These are phyloP conservation scores for Columba janthina DNA, from an alignment of 2,113 vertebrate species.

Conservation along the genomic window DNA sequence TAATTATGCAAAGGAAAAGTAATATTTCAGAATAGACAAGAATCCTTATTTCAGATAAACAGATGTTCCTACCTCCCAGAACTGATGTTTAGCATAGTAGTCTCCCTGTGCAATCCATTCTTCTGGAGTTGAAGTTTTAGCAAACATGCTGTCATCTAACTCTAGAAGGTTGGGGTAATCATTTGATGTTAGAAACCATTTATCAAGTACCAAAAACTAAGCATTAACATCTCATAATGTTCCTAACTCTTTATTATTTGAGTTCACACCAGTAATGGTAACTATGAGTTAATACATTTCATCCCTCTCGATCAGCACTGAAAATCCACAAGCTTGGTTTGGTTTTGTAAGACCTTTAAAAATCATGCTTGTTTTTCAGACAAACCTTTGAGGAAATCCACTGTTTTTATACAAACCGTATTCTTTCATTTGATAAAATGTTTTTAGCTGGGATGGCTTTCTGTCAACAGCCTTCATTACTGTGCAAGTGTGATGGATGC, in stretches of 20 bases:
- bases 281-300: not conserved
- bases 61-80: constrained; percentile 78
- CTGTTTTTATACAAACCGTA: not conserved
- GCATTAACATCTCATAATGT: not conserved
- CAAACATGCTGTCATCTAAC: constrained; percentile 84
- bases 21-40: not conserved
- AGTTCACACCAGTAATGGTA: not conserved
- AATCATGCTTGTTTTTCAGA: not conserved
- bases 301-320: not conserved
- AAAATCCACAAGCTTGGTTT: not conserved
- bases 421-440: not conserved
- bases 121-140: constrained; percentile 78
- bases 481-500: not conserved
- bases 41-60: not conserved
- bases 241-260: not conserved
- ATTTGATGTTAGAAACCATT: not conserved
- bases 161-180: constrained; percentile 54
- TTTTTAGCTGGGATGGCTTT: not conserved
- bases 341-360: not conserved
- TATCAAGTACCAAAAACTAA: not conserved
- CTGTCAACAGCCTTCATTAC: not conserved
- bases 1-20: not conserved
- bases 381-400: not conserved
- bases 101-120: constrained; percentile 83
- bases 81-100: constrained; percentile 83